phyloP scores from a whole-genome alignment of 35 echinoderm and acorn worm genomes.

The Patiria miniata region DNA sequence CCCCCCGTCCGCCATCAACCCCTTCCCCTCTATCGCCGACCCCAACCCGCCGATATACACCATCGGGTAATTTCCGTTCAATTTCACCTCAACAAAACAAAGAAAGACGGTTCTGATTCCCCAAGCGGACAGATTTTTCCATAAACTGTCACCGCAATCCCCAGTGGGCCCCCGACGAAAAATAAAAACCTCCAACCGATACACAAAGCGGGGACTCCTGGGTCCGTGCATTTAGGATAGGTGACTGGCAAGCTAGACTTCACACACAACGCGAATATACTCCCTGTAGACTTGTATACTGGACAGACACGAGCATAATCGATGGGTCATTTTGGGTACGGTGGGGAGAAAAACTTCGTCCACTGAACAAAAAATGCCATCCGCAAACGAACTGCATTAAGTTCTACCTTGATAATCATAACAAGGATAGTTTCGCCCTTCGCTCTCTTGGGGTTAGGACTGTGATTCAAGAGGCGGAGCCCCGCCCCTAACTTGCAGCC shows the following conservation, averaged over 20 bases:
- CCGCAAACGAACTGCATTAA: no score
- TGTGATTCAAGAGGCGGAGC: no score
- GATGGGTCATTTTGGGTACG: neutral
- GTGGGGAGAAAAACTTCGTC: no score
- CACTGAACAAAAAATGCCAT: no score
- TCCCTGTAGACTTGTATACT: neutral
- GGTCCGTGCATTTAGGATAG: constrained; percentile 1
- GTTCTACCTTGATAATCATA: no score
- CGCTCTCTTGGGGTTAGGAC: no score
- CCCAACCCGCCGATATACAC: neutral
- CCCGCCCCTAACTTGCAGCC: neutral
- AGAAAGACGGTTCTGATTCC: neutral
- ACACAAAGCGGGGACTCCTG: neutral
- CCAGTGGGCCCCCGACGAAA: neutral
- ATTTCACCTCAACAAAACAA: constrained; percentile 16
- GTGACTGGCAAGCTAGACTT: neutral
- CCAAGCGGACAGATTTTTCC: neutral
- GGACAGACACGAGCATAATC: neutral
- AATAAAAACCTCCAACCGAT: neutral
- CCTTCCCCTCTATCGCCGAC: no score
- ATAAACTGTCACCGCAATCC: constrained; percentile 6
- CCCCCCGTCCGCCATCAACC: no score
- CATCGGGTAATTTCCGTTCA: constrained; percentile 25
- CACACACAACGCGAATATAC: neutral
- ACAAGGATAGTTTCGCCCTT: no score